A percentile compares a stretch with the other conserved stretches of the same genome.
These are phyloP conservation scores for Elysia chlorotica DNA, from an alignment of 1,140 invertebrate genomes.

Conservation along the genomic window DNA sequence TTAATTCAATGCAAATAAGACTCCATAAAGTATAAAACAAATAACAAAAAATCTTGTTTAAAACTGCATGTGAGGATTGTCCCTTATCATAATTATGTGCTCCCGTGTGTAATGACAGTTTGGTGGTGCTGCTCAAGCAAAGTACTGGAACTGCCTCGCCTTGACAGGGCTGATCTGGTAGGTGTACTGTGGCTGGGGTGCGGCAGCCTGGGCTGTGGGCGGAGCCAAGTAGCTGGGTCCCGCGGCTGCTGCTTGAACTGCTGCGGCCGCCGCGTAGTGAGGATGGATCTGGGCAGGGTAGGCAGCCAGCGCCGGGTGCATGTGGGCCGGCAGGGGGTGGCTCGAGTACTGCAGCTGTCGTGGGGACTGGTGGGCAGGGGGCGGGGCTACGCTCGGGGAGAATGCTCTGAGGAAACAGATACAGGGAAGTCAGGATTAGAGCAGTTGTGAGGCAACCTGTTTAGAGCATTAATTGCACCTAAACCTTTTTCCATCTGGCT, in stretches of 20 bases:
- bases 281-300: slow-evolving; percentile 62
- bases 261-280: slow-evolving; percentile 40
- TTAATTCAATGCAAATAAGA: not conserved
- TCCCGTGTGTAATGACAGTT: too few relatives aligned
- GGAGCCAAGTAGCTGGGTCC: slow-evolving; percentile 27
- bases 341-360: slow-evolving; percentile 75
- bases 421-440: not conserved
- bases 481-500: too few relatives aligned
- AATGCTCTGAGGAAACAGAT: slow-evolving; percentile 39
- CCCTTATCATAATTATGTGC: too few relatives aligned
- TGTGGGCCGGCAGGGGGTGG: slow-evolving; percentile 83
- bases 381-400: slow-evolving; percentile 73
- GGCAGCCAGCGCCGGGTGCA: slow-evolving; percentile 70
- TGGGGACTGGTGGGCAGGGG: slow-evolving; percentile 83
- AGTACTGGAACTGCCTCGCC: slow-evolving; percentile 55
- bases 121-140: too few relatives aligned
- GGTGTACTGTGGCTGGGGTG: slow-evolving; percentile 47
- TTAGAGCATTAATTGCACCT: too few relatives aligned
- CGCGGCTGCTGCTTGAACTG: slow-evolving; percentile 33
- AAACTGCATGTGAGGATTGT: not conserved
- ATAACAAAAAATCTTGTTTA: not conserved
- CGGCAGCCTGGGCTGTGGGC: slow-evolving; percentile 29
- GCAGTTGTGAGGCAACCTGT: too few relatives aligned
- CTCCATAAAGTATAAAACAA: not conserved
- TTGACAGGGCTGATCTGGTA: slow-evolving; percentile 59